Percentiles rank a stretch among this genome's conserved stretches.
These are phyloP conservation scores for Chromobotia macracanthus DNA, from an alignment of 2,797 vertebrate species.

Conservation along the genomic window DNA sequence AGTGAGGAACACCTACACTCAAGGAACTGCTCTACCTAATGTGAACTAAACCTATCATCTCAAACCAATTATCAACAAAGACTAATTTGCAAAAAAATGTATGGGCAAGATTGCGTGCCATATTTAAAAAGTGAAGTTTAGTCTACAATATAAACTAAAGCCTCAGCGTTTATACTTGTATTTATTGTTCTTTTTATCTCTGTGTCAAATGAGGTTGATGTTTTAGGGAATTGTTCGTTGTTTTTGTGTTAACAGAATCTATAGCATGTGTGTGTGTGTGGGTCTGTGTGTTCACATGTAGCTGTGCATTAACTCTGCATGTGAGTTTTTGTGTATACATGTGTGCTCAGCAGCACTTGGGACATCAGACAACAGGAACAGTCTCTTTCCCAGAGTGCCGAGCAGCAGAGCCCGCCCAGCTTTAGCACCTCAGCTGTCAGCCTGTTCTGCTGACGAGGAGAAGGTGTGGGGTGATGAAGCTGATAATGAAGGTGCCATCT, in stretches of 20 bases:
- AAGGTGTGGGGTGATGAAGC: slow-evolving; percentile 74
- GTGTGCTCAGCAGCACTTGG: slow-evolving; percentile 61
- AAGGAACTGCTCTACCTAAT: slow-evolving; percentile 46
- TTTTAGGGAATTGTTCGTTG: slow-evolving; percentile 3
- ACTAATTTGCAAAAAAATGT: slow-evolving; percentile 29
- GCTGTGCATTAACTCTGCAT: slow-evolving; percentile 3
- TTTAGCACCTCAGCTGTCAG: slow-evolving; percentile 83
- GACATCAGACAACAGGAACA: slow-evolving; percentile 57
- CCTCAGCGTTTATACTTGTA: slow-evolving; percentile 23
- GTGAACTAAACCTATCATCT: slow-evolving; percentile 32
- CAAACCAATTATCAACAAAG: slow-evolving; percentile 29
- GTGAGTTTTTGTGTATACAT: slow-evolving; percentile 28
- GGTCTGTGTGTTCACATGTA: background rate
- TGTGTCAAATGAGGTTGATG: background rate
- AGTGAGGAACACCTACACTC: slow-evolving; percentile 57
- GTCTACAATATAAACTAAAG: slow-evolving; percentile 5
- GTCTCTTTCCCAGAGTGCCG: slow-evolving; percentile 61
- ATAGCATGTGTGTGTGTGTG: slow-evolving; percentile 32
- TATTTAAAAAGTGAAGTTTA: slow-evolving; percentile 37
- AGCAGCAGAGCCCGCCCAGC: slow-evolving; percentile 66
- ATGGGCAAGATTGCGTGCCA: background rate
- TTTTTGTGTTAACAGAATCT: slow-evolving; percentile 40
- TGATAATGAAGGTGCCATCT: slow-evolving; percentile 81
- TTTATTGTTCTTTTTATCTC: background rate
- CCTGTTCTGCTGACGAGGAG: slow-evolving; percentile 71